Percentiles rank a stretch among this genome's conserved stretches.
Evolutionary conservation across 2,113 vertebrate species (phyloP).

Genomic region (Nothoprocta perdicaria): DNA sequence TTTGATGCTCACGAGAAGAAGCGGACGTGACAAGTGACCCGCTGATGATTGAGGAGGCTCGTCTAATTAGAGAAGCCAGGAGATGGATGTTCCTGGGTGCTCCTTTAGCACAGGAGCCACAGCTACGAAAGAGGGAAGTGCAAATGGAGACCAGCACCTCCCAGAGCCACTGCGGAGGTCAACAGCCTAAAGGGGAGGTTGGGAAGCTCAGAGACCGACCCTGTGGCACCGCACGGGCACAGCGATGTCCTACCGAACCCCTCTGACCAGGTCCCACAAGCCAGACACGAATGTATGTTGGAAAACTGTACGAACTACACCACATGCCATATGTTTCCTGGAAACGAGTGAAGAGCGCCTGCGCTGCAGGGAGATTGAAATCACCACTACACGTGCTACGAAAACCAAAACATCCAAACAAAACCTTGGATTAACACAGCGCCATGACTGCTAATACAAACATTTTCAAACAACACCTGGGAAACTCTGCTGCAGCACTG

Average conservation of each 20-base stretch:
- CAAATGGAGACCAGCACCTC: neutral
- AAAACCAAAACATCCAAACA: neutral
- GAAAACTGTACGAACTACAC: neutral
- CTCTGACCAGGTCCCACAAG: neutral
- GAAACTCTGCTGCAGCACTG: neutral
- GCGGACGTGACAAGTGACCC: constrained; percentile 29
- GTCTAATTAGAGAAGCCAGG: constrained; percentile 65
- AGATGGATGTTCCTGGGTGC: constrained; percentile 56
- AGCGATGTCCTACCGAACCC: neutral
- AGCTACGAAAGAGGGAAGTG: neutral
- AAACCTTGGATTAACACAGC: neutral
- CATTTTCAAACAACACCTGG: neutral
- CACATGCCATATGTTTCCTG: neutral
- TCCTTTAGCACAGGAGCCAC: constrained; percentile 21
- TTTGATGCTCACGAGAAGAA: constrained; percentile 51
- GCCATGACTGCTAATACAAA: neutral
- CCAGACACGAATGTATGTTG: neutral
- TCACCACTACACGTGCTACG: fast-evolving
- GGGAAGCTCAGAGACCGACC: neutral
- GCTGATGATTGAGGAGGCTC: constrained; percentile 53
- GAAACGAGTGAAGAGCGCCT: neutral
- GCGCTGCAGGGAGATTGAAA: neutral
- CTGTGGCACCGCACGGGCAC: neutral
- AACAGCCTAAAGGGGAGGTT: neutral
- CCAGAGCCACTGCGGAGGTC: neutral